Base-by-base conservation (phyloP, 2,888 invertebrate species). In the Cactoblastis cactorum region DNA sequence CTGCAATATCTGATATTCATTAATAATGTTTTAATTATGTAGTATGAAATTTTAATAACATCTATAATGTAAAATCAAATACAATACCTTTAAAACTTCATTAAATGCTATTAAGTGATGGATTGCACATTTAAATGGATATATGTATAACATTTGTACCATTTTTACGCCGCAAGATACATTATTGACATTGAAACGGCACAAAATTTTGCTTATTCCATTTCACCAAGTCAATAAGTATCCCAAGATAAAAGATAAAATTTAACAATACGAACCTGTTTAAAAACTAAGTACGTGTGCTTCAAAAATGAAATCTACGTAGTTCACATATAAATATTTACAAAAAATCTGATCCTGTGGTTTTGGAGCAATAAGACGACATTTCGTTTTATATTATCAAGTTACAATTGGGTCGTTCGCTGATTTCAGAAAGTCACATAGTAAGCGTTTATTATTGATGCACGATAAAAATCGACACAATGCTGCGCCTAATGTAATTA, bases 341-440 rank as follows among this genome's bases (percentile, higher is more conserved):
- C 63, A 67, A 67, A 56, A 62, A 65, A 58, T 62, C 54, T 57
- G 59, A 67, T 52, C 58, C 56, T 59, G 53, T 58, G 53, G 59
- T 55, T 54, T 51, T 58, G 55, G 57, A 48, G 62, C 60, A 58
- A 57, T 65, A 59, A 65, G 64, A 66, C 71, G 72, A 77, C 65
- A 73, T 72, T 62, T 53, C 58, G 61, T 61, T n/a, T n/a, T n/a
- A n/a, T n/a, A n/a, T n/a, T 63, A 57, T 51, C 59, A 58, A 50
- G 51, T 54, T 53, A 58, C 59, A 43, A 22, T n/a, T 0, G 8
- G 17, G 28, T 17, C n/a, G 28, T 28, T 9, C 14, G 11, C 15
- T 28, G 14, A 15, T 15, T 8, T 11, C 15, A 22, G 15, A 11
- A 43, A 22, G 12, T 43, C 9, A 43, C 28, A 43, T 28, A 28